Percentiles rank a stretch among this genome's conserved stretches.
Conservation (phyloP, 30 jellyfish, hydroid and myxozoan genomes). For the Mastigias papua region DNA sequence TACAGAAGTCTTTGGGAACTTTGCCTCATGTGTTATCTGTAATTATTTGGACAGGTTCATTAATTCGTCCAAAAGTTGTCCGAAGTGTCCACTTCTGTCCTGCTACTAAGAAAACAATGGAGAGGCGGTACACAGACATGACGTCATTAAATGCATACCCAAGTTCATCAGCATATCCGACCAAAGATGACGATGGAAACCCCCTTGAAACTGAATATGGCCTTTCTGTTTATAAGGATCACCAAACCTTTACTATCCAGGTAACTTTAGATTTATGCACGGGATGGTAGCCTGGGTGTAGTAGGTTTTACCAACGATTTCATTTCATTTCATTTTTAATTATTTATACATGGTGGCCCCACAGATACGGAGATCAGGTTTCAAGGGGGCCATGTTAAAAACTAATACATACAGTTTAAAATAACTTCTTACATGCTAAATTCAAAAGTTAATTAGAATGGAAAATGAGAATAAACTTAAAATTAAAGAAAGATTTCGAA, state of each 20-base stretch:
- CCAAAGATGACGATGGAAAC: slow-evolving; percentile 97
- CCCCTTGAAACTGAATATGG: slow-evolving; percentile 99
- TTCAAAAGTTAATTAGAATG: too few relatives aligned
- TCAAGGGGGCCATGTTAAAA: too few relatives aligned
- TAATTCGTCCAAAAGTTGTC: slow-evolving; percentile 95
- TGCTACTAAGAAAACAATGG: slow-evolving; percentile 87
- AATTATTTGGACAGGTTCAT: slow-evolving; percentile 63
- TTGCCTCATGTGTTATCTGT: neutral
- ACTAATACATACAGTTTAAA: too few relatives aligned
- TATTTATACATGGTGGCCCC: too few relatives aligned
- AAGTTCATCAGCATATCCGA: slow-evolving; percentile 93
- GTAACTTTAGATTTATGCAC: slow-evolving; percentile 43
- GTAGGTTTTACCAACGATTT: too few relatives aligned
- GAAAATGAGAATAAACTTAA: too few relatives aligned
- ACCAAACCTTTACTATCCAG: slow-evolving; percentile 97
- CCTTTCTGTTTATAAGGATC: slow-evolving; percentile 93
- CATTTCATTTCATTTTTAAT: too few relatives aligned
- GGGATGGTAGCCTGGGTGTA: neutral
- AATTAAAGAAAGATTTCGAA: too few relatives aligned
- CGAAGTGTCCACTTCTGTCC: slow-evolving; percentile 99
- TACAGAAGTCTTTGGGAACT: too few relatives aligned
- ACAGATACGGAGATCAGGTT: too few relatives aligned
- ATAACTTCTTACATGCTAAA: too few relatives aligned
- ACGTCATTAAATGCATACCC: slow-evolving; percentile 98
- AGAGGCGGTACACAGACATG: slow-evolving; percentile 96